phyloP scores from a whole-genome alignment of 2,113 vertebrate genomes.

The Pelodiscus sinensis region DNA sequence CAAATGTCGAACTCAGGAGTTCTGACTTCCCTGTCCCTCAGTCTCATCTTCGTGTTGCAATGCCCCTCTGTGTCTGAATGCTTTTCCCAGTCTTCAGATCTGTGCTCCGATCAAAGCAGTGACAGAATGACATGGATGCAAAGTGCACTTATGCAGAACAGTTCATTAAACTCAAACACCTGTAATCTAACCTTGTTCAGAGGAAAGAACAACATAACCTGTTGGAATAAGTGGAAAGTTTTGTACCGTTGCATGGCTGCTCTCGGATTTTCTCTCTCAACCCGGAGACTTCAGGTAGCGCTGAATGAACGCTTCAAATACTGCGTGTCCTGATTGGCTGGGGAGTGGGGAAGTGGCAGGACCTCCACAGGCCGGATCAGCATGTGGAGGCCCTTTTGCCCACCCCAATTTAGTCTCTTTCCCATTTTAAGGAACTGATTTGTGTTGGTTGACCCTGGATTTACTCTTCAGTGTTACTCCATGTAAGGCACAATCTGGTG shows the following conservation, averaged over 20 bases:
- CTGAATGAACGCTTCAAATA: neutral
- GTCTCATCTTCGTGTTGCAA: neutral
- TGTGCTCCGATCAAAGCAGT: neutral
- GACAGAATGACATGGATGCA: neutral
- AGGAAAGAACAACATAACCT: neutral
- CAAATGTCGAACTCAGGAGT: neutral
- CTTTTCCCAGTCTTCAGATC: neutral
- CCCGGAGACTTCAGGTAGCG: neutral
- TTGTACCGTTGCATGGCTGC: neutral
- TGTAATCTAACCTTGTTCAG: neutral
- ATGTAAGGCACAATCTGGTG: neutral
- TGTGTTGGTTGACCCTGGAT: neutral
- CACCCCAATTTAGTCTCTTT: neutral
- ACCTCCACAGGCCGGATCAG: no score
- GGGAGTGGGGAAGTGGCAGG: no score
- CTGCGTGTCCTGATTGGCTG: neutral
- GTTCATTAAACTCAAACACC: neutral
- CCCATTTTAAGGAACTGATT: neutral
- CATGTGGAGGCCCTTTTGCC: no score
- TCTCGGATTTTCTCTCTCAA: conserved; percentile 2
- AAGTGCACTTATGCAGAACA: rapidly evolving
- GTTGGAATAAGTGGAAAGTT: neutral
- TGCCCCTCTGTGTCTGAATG: conserved; percentile 1
- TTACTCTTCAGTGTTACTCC: neutral
- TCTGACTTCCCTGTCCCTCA: neutral